Evolutionary conservation across 2,797 vertebrate genomes (phyloP).

Genomic region (Sebastes elongatus): DNA sequence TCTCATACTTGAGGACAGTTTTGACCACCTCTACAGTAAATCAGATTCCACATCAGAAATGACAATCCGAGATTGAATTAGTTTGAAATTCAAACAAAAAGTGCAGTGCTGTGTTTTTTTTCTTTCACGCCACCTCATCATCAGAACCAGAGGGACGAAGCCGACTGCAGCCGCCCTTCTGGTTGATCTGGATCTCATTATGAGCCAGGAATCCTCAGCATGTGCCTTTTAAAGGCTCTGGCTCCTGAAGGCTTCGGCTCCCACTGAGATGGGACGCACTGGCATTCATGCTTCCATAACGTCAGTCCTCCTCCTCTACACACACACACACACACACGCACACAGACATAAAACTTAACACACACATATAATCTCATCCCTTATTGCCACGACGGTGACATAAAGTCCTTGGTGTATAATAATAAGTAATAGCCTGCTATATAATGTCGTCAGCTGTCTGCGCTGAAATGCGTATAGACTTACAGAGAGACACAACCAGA

Average conservation of each 20-base stretch:
- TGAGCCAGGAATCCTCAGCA: conserved; percentile 69
- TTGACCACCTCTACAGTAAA: neutral
- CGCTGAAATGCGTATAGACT: neutral
- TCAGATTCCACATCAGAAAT: conserved; percentile 20
- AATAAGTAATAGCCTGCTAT: conserved; percentile 10
- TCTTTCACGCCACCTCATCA: conserved; percentile 43
- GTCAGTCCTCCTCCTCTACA: conserved; percentile 21
- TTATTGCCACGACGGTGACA: conserved; percentile 7
- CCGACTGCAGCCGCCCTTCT: conserved; percentile 48
- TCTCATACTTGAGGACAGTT: neutral
- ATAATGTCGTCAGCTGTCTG: conserved; percentile 14
- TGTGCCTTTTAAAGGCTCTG: conserved; percentile 67
- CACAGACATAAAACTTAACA: neutral
- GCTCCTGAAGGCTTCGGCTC: conserved; percentile 62
- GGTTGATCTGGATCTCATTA: conserved; percentile 79
- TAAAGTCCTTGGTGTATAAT: conserved; percentile 2
- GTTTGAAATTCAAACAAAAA: conserved; percentile 23
- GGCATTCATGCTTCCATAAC: conserved; percentile 52
- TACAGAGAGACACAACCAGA: neutral
- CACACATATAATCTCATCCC: conserved; percentile 4
- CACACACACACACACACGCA: neutral
- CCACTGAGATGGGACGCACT: conserved; percentile 56
- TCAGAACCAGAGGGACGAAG: conserved; percentile 56
- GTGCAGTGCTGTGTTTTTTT: neutral
- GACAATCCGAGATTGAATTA: conserved; percentile 6